These are phyloP conservation scores for Lophius americanus DNA, from an alignment of 2,797 vertebrate species.

Conservation along the genomic window DNA sequence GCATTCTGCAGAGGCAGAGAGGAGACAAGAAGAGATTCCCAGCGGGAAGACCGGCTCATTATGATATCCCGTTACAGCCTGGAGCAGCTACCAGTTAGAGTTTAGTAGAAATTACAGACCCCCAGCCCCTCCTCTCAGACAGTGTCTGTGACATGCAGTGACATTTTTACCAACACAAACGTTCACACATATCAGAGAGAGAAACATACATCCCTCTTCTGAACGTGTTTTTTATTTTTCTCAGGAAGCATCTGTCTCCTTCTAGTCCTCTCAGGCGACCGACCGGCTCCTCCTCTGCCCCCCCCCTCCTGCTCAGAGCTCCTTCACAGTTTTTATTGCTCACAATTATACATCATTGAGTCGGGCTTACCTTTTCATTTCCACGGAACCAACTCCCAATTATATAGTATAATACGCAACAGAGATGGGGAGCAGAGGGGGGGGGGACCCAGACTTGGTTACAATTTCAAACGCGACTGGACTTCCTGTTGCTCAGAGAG, in stretches of 20 bases:
- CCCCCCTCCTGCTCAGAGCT: slow-evolving; percentile 26
- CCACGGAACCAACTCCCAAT: slow-evolving; percentile 62
- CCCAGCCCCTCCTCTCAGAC: not conserved
- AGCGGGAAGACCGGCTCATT: slow-evolving; percentile 74
- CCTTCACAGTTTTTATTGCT: slow-evolving; percentile 55
- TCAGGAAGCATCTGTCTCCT: not conserved
- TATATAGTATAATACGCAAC: slow-evolving; percentile 51
- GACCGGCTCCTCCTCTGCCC: not conserved
- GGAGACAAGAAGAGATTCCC: slow-evolving; percentile 73
- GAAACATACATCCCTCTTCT: not conserved
- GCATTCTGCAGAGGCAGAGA: slow-evolving; percentile 53
- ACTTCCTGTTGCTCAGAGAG: slow-evolving; percentile 62
- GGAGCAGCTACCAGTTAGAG: slow-evolving; percentile 62
- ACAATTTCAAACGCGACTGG: slow-evolving; percentile 56
- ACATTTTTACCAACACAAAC: slow-evolving; percentile 7
- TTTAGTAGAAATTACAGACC: slow-evolving; percentile 39
- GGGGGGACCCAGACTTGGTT: slow-evolving; percentile 42
- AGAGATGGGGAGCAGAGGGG: slow-evolving; percentile 47
- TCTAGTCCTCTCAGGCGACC: not conserved
- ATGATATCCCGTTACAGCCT: slow-evolving; percentile 78
- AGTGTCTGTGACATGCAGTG: not conserved
- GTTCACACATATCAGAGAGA: slow-evolving; percentile 14
- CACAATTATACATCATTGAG: slow-evolving; percentile 65
- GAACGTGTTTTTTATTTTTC: not conserved
- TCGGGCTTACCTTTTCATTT: slow-evolving; percentile 72